phyloP scores from a whole-genome alignment of 2,113 vertebrate species.

The Atlantisia rogersi region DNA sequence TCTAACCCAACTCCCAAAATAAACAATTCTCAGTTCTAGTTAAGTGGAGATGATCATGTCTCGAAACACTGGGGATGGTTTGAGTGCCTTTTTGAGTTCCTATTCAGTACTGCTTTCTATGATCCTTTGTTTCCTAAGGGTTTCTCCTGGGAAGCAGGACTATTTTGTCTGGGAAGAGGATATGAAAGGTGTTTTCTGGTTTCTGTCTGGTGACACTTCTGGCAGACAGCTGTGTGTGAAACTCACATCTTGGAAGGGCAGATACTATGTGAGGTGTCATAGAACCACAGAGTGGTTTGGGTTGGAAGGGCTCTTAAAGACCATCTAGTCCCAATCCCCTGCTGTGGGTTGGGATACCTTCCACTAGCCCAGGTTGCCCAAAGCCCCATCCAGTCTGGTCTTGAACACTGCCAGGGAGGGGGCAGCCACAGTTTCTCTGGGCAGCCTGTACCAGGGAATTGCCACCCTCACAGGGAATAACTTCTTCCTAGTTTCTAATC shows the following conservation, averaged over 20 bases:
- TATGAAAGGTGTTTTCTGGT: not conserved
- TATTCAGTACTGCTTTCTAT: not conserved
- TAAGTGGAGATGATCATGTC: not conserved
- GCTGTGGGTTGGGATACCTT: too few species aligned
- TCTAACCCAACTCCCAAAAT: not conserved
- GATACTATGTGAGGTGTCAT: not conserved
- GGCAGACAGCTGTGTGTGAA: not conserved
- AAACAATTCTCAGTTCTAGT: not conserved
- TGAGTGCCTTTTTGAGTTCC: not conserved
- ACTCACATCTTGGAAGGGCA: not conserved
- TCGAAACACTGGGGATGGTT: not conserved
- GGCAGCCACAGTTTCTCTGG: too few species aligned
- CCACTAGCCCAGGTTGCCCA: too few species aligned
- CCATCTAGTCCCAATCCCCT: too few species aligned
- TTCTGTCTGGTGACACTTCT: not conserved
- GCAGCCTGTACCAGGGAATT: too few species aligned
- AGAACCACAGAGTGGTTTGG: too few species aligned
- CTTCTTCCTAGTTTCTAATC: too few species aligned
- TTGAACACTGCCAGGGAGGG: too few species aligned
- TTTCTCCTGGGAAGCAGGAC: not conserved
- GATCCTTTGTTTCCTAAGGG: not conserved
- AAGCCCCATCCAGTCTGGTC: too few species aligned
- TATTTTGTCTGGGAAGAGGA: not conserved
- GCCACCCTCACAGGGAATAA: too few species aligned
- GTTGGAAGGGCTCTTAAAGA: too few species aligned